These are phyloP conservation scores for Triops cancriformis DNA, from an alignment of 1,140 invertebrate genomes.

Conservation along the genomic window DNA sequence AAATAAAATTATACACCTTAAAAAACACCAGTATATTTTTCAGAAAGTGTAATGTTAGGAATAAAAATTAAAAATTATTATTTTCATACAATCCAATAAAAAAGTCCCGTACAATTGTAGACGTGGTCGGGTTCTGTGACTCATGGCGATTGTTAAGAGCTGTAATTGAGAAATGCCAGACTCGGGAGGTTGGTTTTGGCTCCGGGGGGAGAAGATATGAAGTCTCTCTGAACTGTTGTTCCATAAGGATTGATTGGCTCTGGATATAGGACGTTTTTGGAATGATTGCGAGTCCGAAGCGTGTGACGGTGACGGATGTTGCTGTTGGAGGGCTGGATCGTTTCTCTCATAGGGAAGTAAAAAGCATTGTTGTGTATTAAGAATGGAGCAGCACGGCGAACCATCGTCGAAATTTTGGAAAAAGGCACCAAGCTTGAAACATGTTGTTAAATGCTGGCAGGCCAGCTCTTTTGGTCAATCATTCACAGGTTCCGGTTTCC, in stretches of 20 bases:
- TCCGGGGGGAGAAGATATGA: not conserved
- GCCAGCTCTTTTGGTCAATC: not conserved
- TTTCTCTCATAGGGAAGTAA: not conserved
- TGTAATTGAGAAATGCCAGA: conserved; percentile 1
- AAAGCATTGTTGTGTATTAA: conserved; percentile 11
- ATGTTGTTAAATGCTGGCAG: not conserved
- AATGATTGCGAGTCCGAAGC: not conserved
- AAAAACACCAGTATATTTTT: not conserved
- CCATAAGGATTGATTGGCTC: not conserved
- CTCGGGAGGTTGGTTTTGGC: not conserved
- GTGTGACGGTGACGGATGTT: conserved; percentile 9
- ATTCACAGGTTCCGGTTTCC: not conserved
- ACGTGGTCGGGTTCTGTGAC: not conserved
- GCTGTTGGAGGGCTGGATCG: not conserved
- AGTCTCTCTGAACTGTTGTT: not conserved
- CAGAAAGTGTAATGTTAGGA: not conserved
- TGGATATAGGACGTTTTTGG: not conserved
- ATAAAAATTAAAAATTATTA: no score
- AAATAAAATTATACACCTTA: not conserved
- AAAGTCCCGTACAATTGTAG: no score
- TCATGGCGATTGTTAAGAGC: not conserved
- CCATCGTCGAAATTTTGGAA: not conserved
- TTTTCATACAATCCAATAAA: no score
- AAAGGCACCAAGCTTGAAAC: not conserved
- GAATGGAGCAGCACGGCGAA: not conserved